Base-by-base conservation (phyloP, 2,888 invertebrate species). In the Torymus auratus region DNA sequence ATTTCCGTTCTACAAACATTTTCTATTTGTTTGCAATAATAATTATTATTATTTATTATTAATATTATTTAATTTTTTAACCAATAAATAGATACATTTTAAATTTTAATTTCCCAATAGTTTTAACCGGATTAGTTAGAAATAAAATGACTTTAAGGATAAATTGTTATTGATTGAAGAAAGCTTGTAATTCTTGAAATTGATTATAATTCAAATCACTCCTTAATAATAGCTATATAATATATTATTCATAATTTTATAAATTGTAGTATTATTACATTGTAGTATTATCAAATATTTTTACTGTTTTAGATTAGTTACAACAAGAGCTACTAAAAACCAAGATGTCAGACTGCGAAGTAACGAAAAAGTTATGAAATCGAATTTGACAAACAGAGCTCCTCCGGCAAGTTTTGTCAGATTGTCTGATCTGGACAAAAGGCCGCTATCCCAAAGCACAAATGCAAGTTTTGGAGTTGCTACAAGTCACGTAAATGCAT, bases 361-460 rank as follows among this genome's bases (percentile, higher is more conserved):
- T 75, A 72, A 61, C 70, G 78, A 71, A 68, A 82, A 69, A 75
- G 13, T 13, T 1, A 58, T 10, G 10, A 73, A 76, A 62, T 28
- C 64, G 23, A 71, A 81, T n/a, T 72, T 82, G 10, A 58, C 67
- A 2, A 85, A 84, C 28, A 82, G 85, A 20, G 52, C 72, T 4
- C 81, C 82, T 20, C 80, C 91, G 87, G 79, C 91, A 28, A 91
- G 92, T 75, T 95, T 95, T 88, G 96, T 96, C 0, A 94, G 94
- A 86, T 91, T 96, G 10, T 96, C 96, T 0, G 96, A 96, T 88
- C 92, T 96, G 89, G 96, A 96, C 88, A 95, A 95, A 86, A 93
- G 93, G 5, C 92, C 93, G 10, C 69, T 61, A 10, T 91, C 92
- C 67, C 93, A 93, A 41, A 85, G 92, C 0, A 62, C 85, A 2